Conservation (phyloP, 2,888 invertebrate genomes). For the Brassicogethes aeneus region DNA sequence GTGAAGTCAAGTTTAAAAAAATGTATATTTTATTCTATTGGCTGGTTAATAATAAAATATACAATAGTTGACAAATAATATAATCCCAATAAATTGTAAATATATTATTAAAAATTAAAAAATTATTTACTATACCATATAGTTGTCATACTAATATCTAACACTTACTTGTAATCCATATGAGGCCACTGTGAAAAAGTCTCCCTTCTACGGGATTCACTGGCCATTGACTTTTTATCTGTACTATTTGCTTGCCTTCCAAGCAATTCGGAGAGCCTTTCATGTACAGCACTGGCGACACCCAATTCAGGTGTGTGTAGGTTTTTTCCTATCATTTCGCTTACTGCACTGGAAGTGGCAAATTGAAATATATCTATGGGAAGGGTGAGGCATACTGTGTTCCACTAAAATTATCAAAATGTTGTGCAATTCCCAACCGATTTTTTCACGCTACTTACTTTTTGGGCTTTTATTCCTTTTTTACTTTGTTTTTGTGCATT, state of each 20-base stretch:
- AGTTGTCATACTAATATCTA: no score
- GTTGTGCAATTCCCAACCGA: not conserved
- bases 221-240: conserved; percentile 70
- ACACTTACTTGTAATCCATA: conserved; percentile 87
- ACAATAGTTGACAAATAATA: no score
- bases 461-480: conserved; percentile 84
- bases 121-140: no score
- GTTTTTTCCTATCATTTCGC: conserved; percentile 73
- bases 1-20: no score
- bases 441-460: conserved; percentile 47
- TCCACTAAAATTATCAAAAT: conserved; percentile 59
- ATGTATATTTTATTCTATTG: no score
- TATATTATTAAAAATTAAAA: no score
- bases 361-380: conserved; percentile 70
- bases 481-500: conserved; percentile 61
- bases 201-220: conserved; percentile 81
- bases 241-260: conserved; percentile 41
- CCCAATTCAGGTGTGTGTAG: conserved; percentile 78
- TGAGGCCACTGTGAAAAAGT: conserved; percentile 95
- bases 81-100: no score
- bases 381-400: conserved; percentile 75
- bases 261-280: conserved; percentile 72
- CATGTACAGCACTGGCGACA: conserved; percentile 82
- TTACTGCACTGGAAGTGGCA: conserved; percentile 70
- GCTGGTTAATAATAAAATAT: no score